These are phyloP conservation scores for Phalacrocorax brasilianus DNA, from an alignment of 2,113 vertebrate genomes.

Conservation along the genomic window DNA sequence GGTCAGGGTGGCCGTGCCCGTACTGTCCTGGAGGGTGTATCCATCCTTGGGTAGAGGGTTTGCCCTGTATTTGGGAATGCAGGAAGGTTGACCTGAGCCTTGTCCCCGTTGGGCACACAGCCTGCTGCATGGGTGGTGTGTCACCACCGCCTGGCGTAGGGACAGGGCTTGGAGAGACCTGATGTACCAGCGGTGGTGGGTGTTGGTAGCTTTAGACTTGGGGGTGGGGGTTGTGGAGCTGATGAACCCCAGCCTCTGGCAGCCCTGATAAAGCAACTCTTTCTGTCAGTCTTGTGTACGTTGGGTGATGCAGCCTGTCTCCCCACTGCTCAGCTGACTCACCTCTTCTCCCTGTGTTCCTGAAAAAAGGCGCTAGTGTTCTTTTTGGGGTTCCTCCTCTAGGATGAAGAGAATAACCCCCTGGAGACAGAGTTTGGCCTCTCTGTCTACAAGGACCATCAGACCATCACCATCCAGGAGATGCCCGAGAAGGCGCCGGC, in stretches of 20 bases:
- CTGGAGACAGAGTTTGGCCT: conserved; percentile 95
- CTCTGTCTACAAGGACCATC: conserved; percentile 94
- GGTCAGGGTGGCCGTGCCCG: not conserved
- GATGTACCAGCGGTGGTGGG: not conserved
- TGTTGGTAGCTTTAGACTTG: not conserved
- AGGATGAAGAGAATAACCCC: conserved; percentile 98
- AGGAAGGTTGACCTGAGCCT: not conserved
- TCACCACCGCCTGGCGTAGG: not conserved
- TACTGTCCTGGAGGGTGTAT: too few species aligned
- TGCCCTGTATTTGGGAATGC: not conserved
- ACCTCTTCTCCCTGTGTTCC: not conserved
- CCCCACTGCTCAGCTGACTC: not conserved
- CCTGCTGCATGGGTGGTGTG: not conserved
- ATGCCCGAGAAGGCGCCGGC: conserved; percentile 98
- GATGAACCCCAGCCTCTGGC: not conserved
- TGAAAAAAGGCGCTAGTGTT: not conserved
- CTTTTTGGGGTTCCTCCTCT: not conserved
- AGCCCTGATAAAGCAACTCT: not conserved
- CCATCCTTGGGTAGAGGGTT: not conserved
- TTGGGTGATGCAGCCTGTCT: not conserved
- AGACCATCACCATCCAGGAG: conserved; percentile 96
- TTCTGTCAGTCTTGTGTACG: not conserved
- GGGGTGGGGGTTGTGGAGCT: not conserved
- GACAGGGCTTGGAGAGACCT: not conserved
- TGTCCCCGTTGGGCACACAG: not conserved